Conservation (phyloP, 2,888 invertebrate species). For the Chironomus riparius region DNA sequence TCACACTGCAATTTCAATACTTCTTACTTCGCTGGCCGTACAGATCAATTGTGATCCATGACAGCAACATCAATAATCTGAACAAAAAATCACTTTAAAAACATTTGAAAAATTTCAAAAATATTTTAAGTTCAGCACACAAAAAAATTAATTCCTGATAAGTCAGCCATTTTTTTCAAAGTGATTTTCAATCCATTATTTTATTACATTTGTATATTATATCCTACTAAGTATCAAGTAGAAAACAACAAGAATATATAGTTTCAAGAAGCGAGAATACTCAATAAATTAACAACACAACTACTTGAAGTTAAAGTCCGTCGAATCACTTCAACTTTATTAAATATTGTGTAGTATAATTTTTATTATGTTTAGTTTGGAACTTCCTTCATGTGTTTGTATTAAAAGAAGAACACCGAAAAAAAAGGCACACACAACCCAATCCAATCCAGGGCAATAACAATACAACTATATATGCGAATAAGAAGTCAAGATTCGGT, state of each 20-base stretch:
- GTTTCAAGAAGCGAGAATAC: neutral
- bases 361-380: constrained; percentile 15
- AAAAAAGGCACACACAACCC: neutral
- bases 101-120: no score
- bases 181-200: no score
- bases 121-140: no score
- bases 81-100: no score
- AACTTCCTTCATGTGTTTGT: neutral
- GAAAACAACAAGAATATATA: neutral
- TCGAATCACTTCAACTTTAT: constrained; percentile 23
- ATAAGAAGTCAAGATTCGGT: neutral
- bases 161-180: no score
- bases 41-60: no score
- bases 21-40: no score
- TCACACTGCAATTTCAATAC: no score
- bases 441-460: neutral
- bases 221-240: no score
- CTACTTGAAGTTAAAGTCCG: constrained; percentile 13
- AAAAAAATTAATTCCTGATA: no score
- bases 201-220: no score
- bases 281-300: constrained; percentile 23
- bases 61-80: no score
- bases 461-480: neutral
- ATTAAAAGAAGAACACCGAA: neutral
- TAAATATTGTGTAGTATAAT: constrained; percentile 20